phyloP scores from a whole-genome alignment of 2,797 vertebrate species.

The Anguilla megastoma region DNA sequence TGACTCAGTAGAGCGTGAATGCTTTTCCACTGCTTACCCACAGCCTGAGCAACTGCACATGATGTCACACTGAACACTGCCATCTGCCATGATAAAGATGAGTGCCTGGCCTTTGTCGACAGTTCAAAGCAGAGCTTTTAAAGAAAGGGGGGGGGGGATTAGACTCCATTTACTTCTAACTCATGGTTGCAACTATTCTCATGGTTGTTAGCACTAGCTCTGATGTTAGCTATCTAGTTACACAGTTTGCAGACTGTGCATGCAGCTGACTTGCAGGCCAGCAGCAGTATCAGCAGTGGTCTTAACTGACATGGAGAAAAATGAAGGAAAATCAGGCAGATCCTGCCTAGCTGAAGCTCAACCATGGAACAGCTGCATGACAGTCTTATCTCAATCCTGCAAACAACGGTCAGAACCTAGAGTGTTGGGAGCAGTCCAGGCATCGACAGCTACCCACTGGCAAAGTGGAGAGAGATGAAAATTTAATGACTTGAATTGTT shows the following conservation, averaged over 20 bases:
- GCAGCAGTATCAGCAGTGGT: neutral
- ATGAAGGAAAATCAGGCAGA: neutral
- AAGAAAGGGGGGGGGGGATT: neutral
- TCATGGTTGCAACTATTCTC: neutral
- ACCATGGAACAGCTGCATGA: neutral
- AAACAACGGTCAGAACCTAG: neutral
- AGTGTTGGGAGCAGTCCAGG: neutral
- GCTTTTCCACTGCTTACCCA: neutral
- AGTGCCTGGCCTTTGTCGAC: neutral
- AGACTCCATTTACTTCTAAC: neutral
- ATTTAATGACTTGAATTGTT: neutral
- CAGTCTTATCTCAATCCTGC: neutral
- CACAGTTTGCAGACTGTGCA: neutral
- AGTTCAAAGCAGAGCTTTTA: neutral
- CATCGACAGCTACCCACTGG: neutral
- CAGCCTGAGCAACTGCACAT: neutral
- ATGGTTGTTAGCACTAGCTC: neutral
- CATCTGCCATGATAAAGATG: neutral
- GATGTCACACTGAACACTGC: neutral
- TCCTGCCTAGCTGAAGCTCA: neutral
- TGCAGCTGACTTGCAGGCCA: neutral
- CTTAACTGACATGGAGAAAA: neutral
- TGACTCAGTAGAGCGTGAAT: neutral
- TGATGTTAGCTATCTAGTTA: neutral
- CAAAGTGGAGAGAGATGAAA: conserved; percentile 12